Conservation (phyloP, 2,888 invertebrate species). For the Macropis europaea region DNA sequence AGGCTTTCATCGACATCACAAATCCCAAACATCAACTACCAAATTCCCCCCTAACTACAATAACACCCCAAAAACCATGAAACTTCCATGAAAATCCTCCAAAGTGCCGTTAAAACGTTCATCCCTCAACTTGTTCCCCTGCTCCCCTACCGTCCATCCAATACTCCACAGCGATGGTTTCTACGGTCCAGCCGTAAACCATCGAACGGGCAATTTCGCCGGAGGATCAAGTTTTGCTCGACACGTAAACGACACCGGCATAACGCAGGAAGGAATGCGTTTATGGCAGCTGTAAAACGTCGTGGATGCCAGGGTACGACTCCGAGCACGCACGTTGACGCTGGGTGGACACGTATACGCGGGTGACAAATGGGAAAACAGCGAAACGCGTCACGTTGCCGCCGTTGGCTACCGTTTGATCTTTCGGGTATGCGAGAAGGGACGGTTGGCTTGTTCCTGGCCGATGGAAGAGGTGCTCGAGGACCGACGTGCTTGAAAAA, state of each 20-base stretch:
- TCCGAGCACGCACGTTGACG: background rate
- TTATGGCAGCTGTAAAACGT: conserved; percentile 29
- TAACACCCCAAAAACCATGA: no score
- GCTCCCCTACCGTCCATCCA: conserved; percentile 11
- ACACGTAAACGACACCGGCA: background rate
- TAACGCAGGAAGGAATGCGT: conserved; percentile 22
- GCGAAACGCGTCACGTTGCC: background rate
- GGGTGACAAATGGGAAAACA: no score
- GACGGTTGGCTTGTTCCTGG: background rate
- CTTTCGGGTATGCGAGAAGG: conserved; percentile 18
- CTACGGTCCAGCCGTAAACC: conserved; percentile 25
- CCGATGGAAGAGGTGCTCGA: background rate
- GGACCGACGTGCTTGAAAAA: conserved; percentile 39
- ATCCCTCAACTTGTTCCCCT: background rate
- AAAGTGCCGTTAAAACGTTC: background rate
- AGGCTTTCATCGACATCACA: no score
- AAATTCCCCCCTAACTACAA: no score
- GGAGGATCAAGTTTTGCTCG: background rate
- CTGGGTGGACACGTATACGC: background rate
- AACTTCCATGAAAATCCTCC: no score
- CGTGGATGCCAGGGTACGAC: background rate
- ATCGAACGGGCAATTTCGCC: conserved; percentile 18
- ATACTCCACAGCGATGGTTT: conserved; percentile 22
- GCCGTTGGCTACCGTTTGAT: conserved; percentile 24
- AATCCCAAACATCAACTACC: no score